Percentiles rank a stretch among this genome's conserved stretches.
Conservation (phyloP, 92 coral and sea anemone genomes). For the Phenganax stokvisi region DNA sequence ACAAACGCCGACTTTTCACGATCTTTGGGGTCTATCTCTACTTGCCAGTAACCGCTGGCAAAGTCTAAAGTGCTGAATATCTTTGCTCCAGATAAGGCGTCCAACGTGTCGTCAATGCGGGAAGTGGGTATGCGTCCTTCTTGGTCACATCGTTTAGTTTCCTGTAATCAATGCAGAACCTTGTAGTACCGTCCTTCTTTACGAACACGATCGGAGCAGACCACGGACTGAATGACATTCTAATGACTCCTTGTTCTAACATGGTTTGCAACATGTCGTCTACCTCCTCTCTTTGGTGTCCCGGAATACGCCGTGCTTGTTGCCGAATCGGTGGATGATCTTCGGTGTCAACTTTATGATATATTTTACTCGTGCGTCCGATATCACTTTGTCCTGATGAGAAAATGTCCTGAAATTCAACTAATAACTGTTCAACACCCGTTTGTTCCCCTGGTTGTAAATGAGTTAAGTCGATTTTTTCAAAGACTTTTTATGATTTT, state of each 20-base stretch:
- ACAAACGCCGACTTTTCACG: conserved; percentile 9
- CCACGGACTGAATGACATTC: conserved; percentile 6
- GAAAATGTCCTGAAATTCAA: neutral
- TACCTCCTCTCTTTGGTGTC: conserved; percentile 2
- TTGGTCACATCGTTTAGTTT: conserved; percentile 10
- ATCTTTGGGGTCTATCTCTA: conserved; percentile 10
- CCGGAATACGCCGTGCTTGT: neutral
- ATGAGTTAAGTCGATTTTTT: neutral
- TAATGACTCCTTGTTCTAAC: neutral
- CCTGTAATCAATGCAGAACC: conserved; percentile 18
- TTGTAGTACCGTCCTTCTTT: conserved; percentile 8
- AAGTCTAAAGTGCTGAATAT: neutral
- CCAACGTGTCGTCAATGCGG: conserved; percentile 7
- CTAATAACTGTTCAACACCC: neutral
- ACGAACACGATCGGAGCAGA: conserved; percentile 14
- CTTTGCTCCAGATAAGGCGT: conserved; percentile 13
- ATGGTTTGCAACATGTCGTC: neutral
- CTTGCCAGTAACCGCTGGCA: conserved; percentile 19
- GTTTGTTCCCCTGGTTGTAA: neutral
- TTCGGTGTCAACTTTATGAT: conserved; percentile 1
- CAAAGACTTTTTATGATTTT: neutral
- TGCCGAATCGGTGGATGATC: conserved; percentile 5
- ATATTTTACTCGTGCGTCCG: neutral
- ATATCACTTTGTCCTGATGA: neutral
- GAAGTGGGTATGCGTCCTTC: conserved; percentile 21